These are phyloP conservation scores for Drosophila kurseongensis DNA, from an alignment of 1,140 invertebrate genomes.

Conservation along the genomic window DNA sequence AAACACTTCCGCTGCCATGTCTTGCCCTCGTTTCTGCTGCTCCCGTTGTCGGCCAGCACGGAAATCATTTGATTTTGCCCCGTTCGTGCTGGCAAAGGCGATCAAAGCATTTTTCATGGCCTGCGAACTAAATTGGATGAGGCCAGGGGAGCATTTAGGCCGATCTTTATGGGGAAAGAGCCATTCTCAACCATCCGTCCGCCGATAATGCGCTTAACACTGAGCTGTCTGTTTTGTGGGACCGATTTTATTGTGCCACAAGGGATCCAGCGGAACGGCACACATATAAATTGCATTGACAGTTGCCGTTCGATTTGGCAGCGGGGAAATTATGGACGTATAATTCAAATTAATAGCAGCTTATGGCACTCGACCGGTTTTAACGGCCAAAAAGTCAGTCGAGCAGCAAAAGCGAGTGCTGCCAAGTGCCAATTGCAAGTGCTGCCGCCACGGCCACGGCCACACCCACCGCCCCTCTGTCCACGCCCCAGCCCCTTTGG, in stretches of 20 bases:
- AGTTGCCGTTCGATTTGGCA: conserved; percentile 60
- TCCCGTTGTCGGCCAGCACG: conserved; percentile 63
- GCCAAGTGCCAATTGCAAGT: conserved; percentile 59
- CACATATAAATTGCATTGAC: conserved; percentile 68
- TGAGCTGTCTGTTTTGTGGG: conserved; percentile 24
- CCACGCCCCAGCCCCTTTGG: conserved; percentile 10
- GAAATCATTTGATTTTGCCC: conserved; percentile 79
- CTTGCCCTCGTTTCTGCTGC: conserved; percentile 50
- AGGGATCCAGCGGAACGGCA: not conserved
- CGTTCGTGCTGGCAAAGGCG: conserved; percentile 70
- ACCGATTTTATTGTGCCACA: conserved; percentile 8
- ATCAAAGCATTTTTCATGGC: conserved; percentile 58
- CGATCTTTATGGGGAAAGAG: conserved; percentile 7
- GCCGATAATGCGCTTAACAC: conserved; percentile 31
- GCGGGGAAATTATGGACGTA: conserved; percentile 74
- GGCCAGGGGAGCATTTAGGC: not conserved
- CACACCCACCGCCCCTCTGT: conserved; percentile 12
- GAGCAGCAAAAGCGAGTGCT: conserved; percentile 54
- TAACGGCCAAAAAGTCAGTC: conserved; percentile 75
- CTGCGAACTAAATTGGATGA: conserved; percentile 18
- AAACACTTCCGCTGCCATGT: conserved; percentile 75
- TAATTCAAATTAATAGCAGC: conserved; percentile 83
- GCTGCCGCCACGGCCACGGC: conserved; percentile 6
- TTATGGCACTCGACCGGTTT: conserved; percentile 79
- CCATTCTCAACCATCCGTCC: conserved; percentile 11